Conservation (phyloP, 2,113 vertebrate species). For the Cyanoderma ruficeps region DNA sequence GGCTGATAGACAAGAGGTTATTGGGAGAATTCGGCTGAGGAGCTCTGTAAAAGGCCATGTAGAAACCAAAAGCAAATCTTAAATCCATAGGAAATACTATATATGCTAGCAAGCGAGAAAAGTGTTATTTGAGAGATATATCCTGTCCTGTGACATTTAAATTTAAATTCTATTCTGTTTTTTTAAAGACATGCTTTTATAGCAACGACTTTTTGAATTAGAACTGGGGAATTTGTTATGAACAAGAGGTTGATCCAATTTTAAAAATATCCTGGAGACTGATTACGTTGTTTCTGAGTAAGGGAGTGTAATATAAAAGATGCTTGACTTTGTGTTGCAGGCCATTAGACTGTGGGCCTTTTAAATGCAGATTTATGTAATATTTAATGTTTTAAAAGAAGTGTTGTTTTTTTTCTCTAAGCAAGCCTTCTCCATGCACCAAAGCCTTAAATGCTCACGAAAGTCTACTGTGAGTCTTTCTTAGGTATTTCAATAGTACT, state of each 20-base stretch:
- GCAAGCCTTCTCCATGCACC: background rate
- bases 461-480: background rate
- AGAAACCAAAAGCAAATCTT: background rate
- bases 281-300: background rate
- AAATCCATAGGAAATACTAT: background rate
- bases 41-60: background rate
- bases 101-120: background rate
- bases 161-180: background rate
- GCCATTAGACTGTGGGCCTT: background rate
- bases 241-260: background rate
- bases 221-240: background rate
- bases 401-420: rapidly evolving
- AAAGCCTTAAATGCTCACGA: background rate
- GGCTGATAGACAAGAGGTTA: background rate
- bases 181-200: background rate
- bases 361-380: background rate
- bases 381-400: background rate
- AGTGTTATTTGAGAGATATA: background rate
- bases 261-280: background rate
- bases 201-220: background rate
- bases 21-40: background rate
- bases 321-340: background rate
- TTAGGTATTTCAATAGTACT: background rate
- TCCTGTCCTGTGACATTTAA: background rate
- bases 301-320: background rate